These are phyloP conservation scores for Acronicta alni DNA, from an alignment of 2,888 invertebrate genomes.

Conservation along the genomic window DNA sequence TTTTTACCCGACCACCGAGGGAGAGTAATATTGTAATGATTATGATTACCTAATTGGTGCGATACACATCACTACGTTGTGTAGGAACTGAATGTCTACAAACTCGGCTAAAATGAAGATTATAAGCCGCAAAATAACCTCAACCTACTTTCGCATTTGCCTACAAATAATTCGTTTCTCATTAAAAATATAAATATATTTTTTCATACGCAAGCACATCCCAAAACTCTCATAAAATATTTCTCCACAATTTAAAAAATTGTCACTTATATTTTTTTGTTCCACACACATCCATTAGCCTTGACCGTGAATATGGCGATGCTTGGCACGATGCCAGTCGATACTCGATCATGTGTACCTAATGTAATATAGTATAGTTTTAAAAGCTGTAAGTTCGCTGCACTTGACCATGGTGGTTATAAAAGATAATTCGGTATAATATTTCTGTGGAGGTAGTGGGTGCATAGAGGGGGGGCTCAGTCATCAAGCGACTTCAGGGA, in stretches of 20 bases:
- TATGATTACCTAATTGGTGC: too few species aligned
- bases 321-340: slow-evolving; percentile 51
- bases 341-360: slow-evolving; percentile 32
- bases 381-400: slow-evolving; percentile 19
- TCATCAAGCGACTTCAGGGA: too few species aligned
- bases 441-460: not conserved
- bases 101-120: too few species aligned
- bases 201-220: too few species aligned
- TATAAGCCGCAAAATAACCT: too few species aligned
- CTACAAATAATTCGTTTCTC: too few species aligned
- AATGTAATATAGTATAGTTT: slow-evolving; percentile 26
- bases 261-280: slow-evolving; percentile 42
- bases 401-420: slow-evolving; percentile 5
- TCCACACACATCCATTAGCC: slow-evolving; percentile 36
- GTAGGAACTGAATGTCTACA: not conserved
- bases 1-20: too few species aligned
- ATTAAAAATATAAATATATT: too few species aligned
- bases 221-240: slow-evolving; percentile 3
- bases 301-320: slow-evolving; percentile 49
- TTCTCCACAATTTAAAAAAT: slow-evolving; percentile 15
- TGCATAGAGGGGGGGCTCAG: too few species aligned
- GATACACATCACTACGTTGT: not conserved
- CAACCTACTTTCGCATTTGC: too few species aligned
- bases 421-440: not conserved
- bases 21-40: too few species aligned